Base-by-base conservation (phyloP, 2,888 invertebrate genomes). In the Sinohyriopsis cumingii region DNA sequence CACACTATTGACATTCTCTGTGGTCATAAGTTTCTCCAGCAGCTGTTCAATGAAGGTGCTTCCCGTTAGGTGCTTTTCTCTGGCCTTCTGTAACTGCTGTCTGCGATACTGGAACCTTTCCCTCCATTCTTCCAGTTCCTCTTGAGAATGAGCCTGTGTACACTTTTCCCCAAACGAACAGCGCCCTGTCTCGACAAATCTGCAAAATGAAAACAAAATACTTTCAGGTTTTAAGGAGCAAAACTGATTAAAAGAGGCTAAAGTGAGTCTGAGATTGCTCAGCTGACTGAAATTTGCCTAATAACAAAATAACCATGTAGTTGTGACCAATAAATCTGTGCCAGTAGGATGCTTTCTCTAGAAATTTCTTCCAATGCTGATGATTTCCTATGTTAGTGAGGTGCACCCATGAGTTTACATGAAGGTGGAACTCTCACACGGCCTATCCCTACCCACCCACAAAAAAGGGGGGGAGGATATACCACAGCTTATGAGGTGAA, bases 41-140 rank as follows among this genome's bases (percentile, higher is more conserved):
- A 94, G 91, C 83, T 93, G 93, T 84, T 94, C 94, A 0, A 92
- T 92, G 83, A 91, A 91, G 0, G 91, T 80, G 73, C 90, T 90
- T 67, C 94, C 94, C 87, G 93, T 93, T n/a, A 93, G 89, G 86
- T 93, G 93, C 83, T 93, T 93, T 79, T 94, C 94, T 83, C 92
- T 93, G 9, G 94, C 94, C 78, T 92, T 91, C 77, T 89, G 87
- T 25, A 88, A 74, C 68, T 87, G 88, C 75, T 87, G 86, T 67
- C 86, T 84, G 25, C 94, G 91, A 84, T 94, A 93, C 79, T 93
- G 93, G 87, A 94, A 94, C 69, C 94, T 90, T 79, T 93, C 93
- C 81, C 93, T 93, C 95, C 95, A 95, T 88, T 95, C 94, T 33
- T 92, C 91, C 15, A 95, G 89, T 87, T 95, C 95, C 63, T 93